Conservation (phyloP, 2,797 vertebrate species). For the Anguilla obscura region DNA sequence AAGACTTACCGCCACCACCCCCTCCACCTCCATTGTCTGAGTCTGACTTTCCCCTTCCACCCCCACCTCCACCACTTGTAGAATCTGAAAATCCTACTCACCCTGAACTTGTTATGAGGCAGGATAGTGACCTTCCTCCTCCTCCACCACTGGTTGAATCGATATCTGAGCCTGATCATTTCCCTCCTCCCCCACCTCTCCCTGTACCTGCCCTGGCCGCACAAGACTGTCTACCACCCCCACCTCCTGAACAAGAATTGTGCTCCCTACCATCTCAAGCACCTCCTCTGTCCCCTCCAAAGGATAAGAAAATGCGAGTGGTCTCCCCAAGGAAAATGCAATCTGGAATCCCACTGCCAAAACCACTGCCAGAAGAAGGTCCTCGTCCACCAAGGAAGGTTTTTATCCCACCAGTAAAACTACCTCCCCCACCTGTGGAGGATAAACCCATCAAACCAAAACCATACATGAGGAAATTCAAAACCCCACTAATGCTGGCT, state of each 20-base stretch:
- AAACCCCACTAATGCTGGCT: slow-evolving; percentile 88
- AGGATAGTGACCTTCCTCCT: slow-evolving; percentile 63
- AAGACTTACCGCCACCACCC: slow-evolving; percentile 62
- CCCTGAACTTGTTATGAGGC: slow-evolving; percentile 60
- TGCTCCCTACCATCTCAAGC: slow-evolving; percentile 61
- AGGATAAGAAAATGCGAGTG: slow-evolving; percentile 66
- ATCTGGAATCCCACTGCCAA: slow-evolving; percentile 56
- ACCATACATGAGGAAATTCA: slow-evolving; percentile 79
- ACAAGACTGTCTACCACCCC: slow-evolving; percentile 68
- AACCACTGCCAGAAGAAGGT: slow-evolving; percentile 61
- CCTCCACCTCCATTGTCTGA: slow-evolving; percentile 58
- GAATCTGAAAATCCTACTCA: slow-evolving; percentile 62
- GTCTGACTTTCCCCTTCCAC: slow-evolving; percentile 77
- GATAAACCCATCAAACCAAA: slow-evolving; percentile 70
- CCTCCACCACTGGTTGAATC: slow-evolving; percentile 60
- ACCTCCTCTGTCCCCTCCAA: slow-evolving; percentile 56
- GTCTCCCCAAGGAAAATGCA: slow-evolving; percentile 61
- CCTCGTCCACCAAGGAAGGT: slow-evolving; percentile 64
- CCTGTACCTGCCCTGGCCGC: slow-evolving; percentile 58
- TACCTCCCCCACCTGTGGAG: slow-evolving; percentile 77
- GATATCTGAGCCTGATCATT: slow-evolving; percentile 70
- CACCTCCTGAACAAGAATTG: slow-evolving; percentile 74
- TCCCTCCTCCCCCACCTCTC: slow-evolving; percentile 60
- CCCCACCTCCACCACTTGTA: slow-evolving; percentile 74
- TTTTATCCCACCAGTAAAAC: slow-evolving; percentile 68